A percentile compares a stretch with the other conserved stretches of the same genome.
Conservation (phyloP, 2,113 vertebrate species). For the Leptobrachium leishanense region DNA sequence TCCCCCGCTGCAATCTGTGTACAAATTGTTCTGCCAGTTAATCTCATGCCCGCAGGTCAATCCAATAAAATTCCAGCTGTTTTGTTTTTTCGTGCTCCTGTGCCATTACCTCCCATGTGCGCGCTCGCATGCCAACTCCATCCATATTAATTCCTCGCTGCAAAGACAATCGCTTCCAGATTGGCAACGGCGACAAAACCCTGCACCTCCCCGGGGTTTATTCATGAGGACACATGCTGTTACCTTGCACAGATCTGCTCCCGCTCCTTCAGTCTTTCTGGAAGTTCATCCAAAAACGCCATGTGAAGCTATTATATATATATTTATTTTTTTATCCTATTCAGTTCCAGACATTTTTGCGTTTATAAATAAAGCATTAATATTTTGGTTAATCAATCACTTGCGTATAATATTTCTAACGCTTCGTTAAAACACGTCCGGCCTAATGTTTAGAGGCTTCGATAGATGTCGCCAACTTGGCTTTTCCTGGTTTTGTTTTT, state of each 20-base stretch:
- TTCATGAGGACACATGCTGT: conserved; percentile 18
- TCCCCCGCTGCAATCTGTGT: not conserved
- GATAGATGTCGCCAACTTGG: no score
- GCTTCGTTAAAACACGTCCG: no score
- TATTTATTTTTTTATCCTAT: no score
- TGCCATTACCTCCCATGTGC: not conserved
- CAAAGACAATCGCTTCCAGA: conserved; percentile 2
- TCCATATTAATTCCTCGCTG: not conserved
- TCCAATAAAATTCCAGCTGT: not conserved
- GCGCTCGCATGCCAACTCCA: not conserved
- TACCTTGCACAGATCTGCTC: not conserved
- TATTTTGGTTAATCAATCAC: no score
- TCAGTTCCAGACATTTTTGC: no score
- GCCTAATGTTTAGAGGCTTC: no score
- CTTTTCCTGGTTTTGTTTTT: no score
- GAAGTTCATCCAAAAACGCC: not conserved
- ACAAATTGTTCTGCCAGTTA: conserved; percentile 23
- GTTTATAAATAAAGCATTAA: no score
- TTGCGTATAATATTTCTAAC: no score
- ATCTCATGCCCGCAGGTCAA: not conserved
- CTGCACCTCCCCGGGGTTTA: not conserved
- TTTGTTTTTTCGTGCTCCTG: no score
- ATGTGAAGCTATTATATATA: not conserved
- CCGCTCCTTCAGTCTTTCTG: not conserved
- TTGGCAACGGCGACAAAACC: not conserved